phyloP scores from a whole-genome alignment of 1,140 invertebrate genomes.

The Scaptomyza graminum region DNA sequence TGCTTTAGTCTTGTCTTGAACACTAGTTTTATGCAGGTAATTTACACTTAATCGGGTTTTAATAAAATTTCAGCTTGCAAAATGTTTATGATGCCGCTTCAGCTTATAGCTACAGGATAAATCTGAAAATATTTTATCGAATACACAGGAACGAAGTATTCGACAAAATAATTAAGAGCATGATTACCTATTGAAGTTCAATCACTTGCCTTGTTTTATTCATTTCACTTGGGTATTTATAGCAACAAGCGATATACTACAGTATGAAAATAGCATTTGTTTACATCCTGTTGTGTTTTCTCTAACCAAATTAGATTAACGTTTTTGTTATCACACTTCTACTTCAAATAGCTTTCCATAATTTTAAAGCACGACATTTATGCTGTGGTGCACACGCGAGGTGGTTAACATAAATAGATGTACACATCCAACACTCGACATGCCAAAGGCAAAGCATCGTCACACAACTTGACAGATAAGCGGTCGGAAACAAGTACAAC shows the following conservation, averaged over 20 bases:
- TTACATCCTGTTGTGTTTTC: too few relatives aligned
- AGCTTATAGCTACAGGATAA: constrained; percentile 45
- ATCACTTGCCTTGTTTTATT: too few relatives aligned
- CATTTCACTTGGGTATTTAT: not conserved
- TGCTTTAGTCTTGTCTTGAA: not conserved
- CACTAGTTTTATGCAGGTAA: constrained; percentile 5
- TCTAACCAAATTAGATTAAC: not conserved
- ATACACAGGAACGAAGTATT: not conserved
- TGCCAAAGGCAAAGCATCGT: constrained; percentile 20
- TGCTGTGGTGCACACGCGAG: constrained; percentile 39
- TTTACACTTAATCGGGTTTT: constrained; percentile 19
- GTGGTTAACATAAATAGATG: constrained; percentile 64
- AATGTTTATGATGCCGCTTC: constrained; percentile 12
- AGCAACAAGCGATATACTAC: too few relatives aligned
- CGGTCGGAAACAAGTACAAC: not conserved
- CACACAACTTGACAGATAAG: constrained; percentile 41
- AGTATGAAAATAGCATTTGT: too few relatives aligned
- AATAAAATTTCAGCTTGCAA: constrained; percentile 32
- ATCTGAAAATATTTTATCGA: constrained; percentile 20
- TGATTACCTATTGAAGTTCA: not conserved
- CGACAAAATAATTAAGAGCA: too few relatives aligned
- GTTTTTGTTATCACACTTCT: constrained; percentile 18
- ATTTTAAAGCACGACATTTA: constrained; percentile 21
- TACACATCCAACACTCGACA: constrained; percentile 42
- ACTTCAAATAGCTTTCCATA: constrained; percentile 8